Conservation (phyloP, 2,797 vertebrate genomes). For the Lagorchestes hirsutus region DNA sequence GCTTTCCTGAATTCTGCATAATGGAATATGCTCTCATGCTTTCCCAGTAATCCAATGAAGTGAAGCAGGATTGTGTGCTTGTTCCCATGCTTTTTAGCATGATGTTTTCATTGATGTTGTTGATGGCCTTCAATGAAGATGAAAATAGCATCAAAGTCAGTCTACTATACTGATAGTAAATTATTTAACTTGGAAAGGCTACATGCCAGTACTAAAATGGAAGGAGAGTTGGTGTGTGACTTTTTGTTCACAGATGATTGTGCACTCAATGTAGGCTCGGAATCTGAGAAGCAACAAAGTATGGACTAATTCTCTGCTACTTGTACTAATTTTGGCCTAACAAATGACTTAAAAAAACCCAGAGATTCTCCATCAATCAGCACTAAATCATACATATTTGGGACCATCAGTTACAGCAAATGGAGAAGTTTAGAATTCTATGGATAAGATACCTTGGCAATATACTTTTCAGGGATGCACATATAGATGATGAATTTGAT, state of each 20-base stretch:
- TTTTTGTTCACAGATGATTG: not conserved
- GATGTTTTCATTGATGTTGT: not conserved
- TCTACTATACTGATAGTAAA: too few species aligned
- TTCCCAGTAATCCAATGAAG: not conserved
- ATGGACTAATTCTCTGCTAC: too few species aligned
- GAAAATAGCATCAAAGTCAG: not conserved
- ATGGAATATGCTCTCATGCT: not conserved
- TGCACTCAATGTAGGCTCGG: not conserved
- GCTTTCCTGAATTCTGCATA: not conserved
- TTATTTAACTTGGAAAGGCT: too few species aligned
- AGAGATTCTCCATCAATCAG: not conserved
- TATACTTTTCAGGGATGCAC: not conserved
- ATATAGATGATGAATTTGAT: too few species aligned
- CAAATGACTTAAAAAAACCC: not conserved
- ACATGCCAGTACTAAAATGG: too few species aligned
- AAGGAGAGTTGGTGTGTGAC: not conserved
- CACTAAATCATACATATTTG: not conserved
- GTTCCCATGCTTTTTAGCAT: not conserved
- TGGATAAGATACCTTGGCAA: not conserved
- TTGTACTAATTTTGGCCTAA: too few species aligned
- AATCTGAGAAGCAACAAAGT: too few species aligned
- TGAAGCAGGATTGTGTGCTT: not conserved
- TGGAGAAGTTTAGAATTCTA: not conserved
- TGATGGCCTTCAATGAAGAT: not conserved
- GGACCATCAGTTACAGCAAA: not conserved